Base-by-base conservation (phyloP, 2,113 vertebrate genomes). In the Turnix velox region DNA sequence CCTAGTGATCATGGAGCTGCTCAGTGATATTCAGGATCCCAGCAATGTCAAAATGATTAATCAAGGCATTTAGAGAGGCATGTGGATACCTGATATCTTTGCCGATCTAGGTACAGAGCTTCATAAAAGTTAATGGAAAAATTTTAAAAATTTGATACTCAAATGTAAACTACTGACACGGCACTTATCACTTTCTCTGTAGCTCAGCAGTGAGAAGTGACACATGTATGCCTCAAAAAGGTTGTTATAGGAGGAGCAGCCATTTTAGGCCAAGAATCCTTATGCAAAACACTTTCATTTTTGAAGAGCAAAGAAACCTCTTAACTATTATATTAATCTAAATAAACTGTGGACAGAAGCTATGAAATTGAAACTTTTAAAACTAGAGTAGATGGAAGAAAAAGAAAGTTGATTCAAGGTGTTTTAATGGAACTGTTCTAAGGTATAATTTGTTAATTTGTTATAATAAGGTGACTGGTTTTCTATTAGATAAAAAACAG, bases 401-500 rank as follows among this genome's bases (percentile, higher is more conserved):
- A 59, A 75, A 37, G 12, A 65, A 87, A 74, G 33, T 71, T 43
- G 20, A 88, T 68, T 81, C 81, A 82, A 92, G 10, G 28, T 45
- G 39, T 39, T 91, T 82, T 54, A 76, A 77, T 59, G 35, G 71
- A 87, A 78, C 15, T 68, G n/a, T 91, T 75, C 49, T 75, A 57
- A 40, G 31, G 22, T 8, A 25, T 59, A 81, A 77, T 88, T 90
- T 81, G 43, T 81, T 82, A 87, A 95, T 91, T 79, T 91, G 31
- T 52, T 72, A 25, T 35, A 28, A 28, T 68, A 78, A 78, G 28
- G 18, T 62, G 42, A 62, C 15, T 46, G 23, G 1, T 13, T 54
- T 59, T 55, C 24, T 93, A 30, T 92, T 92, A 87, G 28, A 73
- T 73, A 91, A 66, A 66, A 96, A 96, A 18, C 28, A 93, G 24